Evolutionary conservation across 2,113 vertebrate species (phyloP).

Genomic region (Fulmarus glacialis): DNA sequence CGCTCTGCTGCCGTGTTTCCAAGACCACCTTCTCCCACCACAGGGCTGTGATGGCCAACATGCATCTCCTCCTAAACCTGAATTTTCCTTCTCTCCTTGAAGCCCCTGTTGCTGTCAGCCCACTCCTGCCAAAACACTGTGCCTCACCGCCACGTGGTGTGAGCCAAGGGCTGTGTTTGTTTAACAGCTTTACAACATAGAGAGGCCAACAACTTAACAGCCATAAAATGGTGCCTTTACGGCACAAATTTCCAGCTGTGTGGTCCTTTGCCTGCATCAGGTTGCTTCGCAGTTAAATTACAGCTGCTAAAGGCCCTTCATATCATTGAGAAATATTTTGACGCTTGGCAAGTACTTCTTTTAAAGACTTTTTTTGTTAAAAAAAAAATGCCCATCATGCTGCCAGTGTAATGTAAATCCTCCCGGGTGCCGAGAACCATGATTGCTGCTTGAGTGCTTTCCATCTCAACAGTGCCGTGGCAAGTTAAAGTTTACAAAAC

Average conservation of each 20-base stretch:
- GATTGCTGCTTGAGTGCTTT: neutral
- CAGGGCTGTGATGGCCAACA: neutral
- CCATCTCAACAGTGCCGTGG: rapidly evolving
- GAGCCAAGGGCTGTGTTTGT: conserved; percentile 34
- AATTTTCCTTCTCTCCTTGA: neutral
- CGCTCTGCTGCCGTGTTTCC: neutral
- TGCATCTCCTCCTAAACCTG: neutral
- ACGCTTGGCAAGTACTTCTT: neutral
- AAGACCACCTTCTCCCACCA: neutral
- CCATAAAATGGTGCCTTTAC: neutral
- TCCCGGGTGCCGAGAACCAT: rapidly evolving
- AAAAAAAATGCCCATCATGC: neutral
- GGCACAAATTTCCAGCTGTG: conserved; percentile 7
- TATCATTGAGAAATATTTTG: neutral
- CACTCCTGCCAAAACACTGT: neutral
- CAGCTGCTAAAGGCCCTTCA: neutral
- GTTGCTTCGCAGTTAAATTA: neutral
- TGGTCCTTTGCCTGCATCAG: neutral
- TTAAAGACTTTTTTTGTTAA: neutral
- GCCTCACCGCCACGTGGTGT: neutral
- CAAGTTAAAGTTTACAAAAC: neutral
- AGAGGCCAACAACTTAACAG: conserved; percentile 25
- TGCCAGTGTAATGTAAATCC: neutral
- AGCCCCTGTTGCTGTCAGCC: neutral
- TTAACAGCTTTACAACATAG: neutral